Base-by-base conservation (phyloP, 37 sponge, comb jelly and placozoan genomes). In the Crambe crambe region DNA sequence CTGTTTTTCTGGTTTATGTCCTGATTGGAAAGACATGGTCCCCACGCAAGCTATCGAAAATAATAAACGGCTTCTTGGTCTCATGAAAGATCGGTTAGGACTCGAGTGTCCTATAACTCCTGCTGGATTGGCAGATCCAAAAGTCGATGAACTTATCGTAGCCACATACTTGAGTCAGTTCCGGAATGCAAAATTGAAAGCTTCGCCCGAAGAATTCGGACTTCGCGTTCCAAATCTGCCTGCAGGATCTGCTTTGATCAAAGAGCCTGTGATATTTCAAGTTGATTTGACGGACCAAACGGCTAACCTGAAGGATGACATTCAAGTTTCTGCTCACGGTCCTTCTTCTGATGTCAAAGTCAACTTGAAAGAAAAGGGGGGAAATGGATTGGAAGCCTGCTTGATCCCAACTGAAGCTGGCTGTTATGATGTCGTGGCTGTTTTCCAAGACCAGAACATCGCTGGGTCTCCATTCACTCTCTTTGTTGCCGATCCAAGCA, bases 131-230 rank as follows among this genome's bases (percentile, higher is more conserved):
- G 81, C 95, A 38, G 81, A 95, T 54, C 91, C 95, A 10, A 89
- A 95, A 34, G 85, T 89, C 0, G 95, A 95, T 44, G 95, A 95
- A 63, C 84, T 86, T 2, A 57, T 82, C 0, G 84, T 95, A 30
- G 86, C 90, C 31, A 85, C 86, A 18, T 95, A 91, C 70, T 76
- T 95, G 37, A 47, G 69, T 34, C 74, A 67, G 57, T 91, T 95
- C 60, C 76, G 74, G 61, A 88, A 89, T 60, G 82, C 93, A 31
- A 79, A 85, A 72, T 77, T 85, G 0, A 51, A 59, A 23, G 74
- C 70, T 8, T 65, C 77, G 22, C 77, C 92, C 18, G 89, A 89
- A 54, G 80, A 80, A 31, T 80, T 89, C 22, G 57, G 68, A 3
- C 56, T 79, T 20, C 40, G 42, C 22, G 42, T 68, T 23, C 80